A percentile compares a stretch with the other conserved stretches of the same genome.
These are phyloP conservation scores for Entomobrya proxima DNA, from an alignment of 2,888 invertebrate genomes.

Conservation along the genomic window DNA sequence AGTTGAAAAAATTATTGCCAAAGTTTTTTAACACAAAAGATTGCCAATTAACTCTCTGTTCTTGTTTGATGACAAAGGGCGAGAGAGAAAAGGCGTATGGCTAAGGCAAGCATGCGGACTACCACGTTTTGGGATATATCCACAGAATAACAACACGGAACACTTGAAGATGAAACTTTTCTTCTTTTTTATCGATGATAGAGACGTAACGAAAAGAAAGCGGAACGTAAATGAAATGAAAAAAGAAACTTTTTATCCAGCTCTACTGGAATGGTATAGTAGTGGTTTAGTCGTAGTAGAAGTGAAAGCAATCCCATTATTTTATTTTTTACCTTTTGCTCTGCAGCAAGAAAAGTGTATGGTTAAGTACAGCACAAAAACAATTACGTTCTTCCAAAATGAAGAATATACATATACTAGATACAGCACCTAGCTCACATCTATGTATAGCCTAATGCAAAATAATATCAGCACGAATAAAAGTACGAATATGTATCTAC, in stretches of 20 bases:
- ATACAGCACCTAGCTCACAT: neutral
- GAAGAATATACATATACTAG: neutral
- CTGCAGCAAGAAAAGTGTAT: neutral
- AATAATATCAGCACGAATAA: neutral
- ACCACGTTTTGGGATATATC: neutral
- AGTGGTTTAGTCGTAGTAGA: neutral
- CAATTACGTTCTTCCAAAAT: conserved; percentile 23
- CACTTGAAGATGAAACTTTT: conserved; percentile 44
- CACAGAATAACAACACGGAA: neutral
- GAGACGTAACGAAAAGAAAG: neutral
- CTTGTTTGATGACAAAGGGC: conserved; percentile 53
- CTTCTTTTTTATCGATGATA: conserved; percentile 8
- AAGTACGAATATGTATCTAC: conserved; percentile 9
- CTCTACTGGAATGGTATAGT: neutral
- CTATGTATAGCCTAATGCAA: neutral
- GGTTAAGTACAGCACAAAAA: conserved; percentile 16
- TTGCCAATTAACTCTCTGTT: conserved; percentile 65
- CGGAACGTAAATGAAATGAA: conserved; percentile 46
- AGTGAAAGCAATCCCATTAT: conserved; percentile 37
- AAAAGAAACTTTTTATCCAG: conserved; percentile 31
- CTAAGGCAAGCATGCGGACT: neutral
- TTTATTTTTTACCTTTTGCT: conserved; percentile 25
- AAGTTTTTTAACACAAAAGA: conserved; percentile 63
- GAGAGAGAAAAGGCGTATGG: neutral
- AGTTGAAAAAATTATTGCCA: conserved; percentile 64